A percentile compares a stretch with the other conserved stretches of the same genome.
These are phyloP conservation scores for Bedellia somnulentella DNA, from an alignment of 2,888 invertebrate genomes.

Conservation along the genomic window DNA sequence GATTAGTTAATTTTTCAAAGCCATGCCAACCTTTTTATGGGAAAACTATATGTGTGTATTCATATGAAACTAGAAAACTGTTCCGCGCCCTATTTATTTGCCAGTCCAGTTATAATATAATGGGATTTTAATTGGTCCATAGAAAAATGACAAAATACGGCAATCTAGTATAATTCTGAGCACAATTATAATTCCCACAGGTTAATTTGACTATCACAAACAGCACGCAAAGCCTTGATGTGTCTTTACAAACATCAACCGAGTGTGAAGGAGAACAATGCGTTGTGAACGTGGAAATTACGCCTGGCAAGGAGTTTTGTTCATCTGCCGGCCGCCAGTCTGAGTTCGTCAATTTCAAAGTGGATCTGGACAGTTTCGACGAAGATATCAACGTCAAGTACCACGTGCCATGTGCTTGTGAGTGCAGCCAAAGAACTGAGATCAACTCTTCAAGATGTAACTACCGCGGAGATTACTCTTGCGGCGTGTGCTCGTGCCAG, in stretches of 20 bases:
- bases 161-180: too few species aligned
- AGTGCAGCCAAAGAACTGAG: constrained; percentile 23
- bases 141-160: too few species aligned
- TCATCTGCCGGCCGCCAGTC: constrained; percentile 13
- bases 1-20: too few species aligned
- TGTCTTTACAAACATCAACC: background rate
- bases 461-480: constrained; percentile 52
- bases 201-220: constrained; percentile 1
- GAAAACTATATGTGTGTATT: too few species aligned
- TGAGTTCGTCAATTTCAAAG: constrained; percentile 20
- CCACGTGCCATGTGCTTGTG: constrained; percentile 35
- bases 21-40: too few species aligned
- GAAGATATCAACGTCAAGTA: constrained; percentile 22
- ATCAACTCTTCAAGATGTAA: constrained; percentile 36
- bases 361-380: constrained; percentile 17
- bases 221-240: constrained; percentile 4
- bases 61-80: too few species aligned
- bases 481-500: constrained; percentile 65
- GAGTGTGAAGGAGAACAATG: constrained; percentile 1
- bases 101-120: background rate
- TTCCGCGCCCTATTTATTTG: too few species aligned
- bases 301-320: constrained; percentile 22
- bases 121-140: background rate
- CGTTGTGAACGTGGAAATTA: constrained; percentile 13
- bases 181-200: constrained; percentile 1